Base-by-base conservation (phyloP, 2,888 invertebrate genomes). In the Eumerus sabulonum region DNA sequence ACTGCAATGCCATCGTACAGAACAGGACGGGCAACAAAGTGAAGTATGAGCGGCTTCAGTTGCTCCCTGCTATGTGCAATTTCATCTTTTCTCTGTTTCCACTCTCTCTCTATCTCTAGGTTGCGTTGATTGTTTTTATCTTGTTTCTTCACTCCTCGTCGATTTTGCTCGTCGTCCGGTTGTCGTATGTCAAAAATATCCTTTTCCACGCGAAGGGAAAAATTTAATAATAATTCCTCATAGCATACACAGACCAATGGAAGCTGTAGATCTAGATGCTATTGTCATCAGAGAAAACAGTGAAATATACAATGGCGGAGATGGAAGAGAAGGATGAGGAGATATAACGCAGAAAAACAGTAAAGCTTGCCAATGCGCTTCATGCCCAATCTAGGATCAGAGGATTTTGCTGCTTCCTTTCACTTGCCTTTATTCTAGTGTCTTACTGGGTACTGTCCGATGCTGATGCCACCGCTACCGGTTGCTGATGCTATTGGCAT, bases 151-250 rank as follows among this genome's bases (percentile, higher is more conserved):
- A 38, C 11, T 14, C 36, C n/a, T n/a, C n/a, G n/a, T n/a, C n/a
- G n/a, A n/a, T n/a, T n/a, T n/a, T n/a, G n/a, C n/a, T n/a, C n/a
- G n/a, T n/a, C n/a, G 1, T 48, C 4, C 47, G 42, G 47, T 40
- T 51, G 57, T 47, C 70, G 70, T 70, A 42, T 62, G 63, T 70
- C 70, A 72, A 76, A 76, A 74, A 70, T 67, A 60, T 67, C 48
- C 57, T 50, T 76, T 67, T 71, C 64, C 42, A n/a, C 56, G 76
- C 60, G 60, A 66, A 76, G 44, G 27, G 54, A 60, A 72, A 9
- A 76, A 76, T 72, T 76, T 76, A 76, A 76, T 76, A 76, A 76
- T 72, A 76, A 76, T 72, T 76, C 76, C 59, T 72, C 72, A 76
- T 76, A 42, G 59, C 76, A 64, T 54, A 48, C 48, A 54, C 54